Base-by-base conservation (phyloP, 2,888 invertebrate species). In the Candidula unifasciata region DNA sequence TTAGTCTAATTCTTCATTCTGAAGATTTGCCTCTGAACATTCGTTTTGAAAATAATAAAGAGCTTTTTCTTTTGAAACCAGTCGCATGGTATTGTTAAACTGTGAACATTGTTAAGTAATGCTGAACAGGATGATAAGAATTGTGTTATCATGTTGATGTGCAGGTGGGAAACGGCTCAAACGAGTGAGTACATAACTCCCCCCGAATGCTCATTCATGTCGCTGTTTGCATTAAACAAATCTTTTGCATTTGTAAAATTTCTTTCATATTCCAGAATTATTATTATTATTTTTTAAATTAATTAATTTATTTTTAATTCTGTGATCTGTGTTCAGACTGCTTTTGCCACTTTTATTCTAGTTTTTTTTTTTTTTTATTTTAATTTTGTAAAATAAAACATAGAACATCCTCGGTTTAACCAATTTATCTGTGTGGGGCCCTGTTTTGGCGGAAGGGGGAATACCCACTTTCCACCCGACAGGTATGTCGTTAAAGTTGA, bases 81-180 rank as follows among this genome's bases (percentile, higher is more conserved):
- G 21, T 21, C 60, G 10, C 60, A 60, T 16, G 18, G 21, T 24
- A 60, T 5, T 60, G 54, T 10, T 54, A 54, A 60, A 60, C 8
- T 60, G 21, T 24, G 21, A 21, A 60, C 18, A 21, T 60, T n/a
- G 27, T 13, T 8, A 73, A 37, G 3, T 71, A 24, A 73, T 69
- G n/a, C 73, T 37, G 35, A 18, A 3, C 2, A 8, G n/a, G 37
- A 21, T 80, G 6, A 64, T 80, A 54, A 24, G 27, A n/a, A 69
- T 30, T 66, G 30, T 37, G 60, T 60, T 78, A 44, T 78, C 52
- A n/a, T 78, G 35, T 60, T 60, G 33, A 54, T 69, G n/a, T 35
- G 66, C 84, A 84, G 84, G 84, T 80, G 84, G 84, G 54, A 84
- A 37, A n/a, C 54, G 84, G 30, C 68, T 84, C 35, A 84, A 54